These are phyloP conservation scores for Tolypeutes matacus DNA, from an alignment of 2,797 vertebrate genomes.

Conservation along the genomic window DNA sequence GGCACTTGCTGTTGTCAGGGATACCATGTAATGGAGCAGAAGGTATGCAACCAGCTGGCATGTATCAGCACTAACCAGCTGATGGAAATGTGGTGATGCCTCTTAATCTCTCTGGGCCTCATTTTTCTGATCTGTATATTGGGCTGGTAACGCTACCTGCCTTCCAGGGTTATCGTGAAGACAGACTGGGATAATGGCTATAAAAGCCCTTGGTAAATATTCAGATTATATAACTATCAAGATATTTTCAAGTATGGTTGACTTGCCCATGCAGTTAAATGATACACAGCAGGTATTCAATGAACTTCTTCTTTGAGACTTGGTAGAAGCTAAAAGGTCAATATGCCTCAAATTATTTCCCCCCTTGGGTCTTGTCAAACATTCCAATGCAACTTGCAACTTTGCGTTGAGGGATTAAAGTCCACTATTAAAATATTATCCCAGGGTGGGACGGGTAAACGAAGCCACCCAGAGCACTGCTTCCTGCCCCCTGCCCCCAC, in stretches of 20 bases:
- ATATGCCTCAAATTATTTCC: neutral
- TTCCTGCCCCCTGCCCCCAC: neutral
- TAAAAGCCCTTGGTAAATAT: neutral
- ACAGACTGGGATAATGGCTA: neutral
- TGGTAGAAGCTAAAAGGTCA: neutral
- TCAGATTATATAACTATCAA: neutral
- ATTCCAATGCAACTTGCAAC: neutral
- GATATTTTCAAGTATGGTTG: neutral
- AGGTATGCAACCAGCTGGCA: too few species aligned
- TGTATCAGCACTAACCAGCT: neutral
- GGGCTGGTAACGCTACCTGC: neutral
- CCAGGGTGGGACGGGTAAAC: neutral
- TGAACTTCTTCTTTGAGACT: neutral
- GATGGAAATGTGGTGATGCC: neutral
- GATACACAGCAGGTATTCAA: neutral
- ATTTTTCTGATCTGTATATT: neutral
- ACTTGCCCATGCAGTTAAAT: neutral
- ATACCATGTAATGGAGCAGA: neutral
- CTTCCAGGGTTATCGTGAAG: neutral
- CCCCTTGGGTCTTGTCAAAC: neutral
- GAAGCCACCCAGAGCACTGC: neutral
- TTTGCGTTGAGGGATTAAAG: neutral
- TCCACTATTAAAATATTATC: neutral
- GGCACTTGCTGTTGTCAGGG: rapidly evolving
- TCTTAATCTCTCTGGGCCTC: neutral